These are phyloP conservation scores for Petrophora chlorosata DNA, from an alignment of 2,888 invertebrate species.

Conservation along the genomic window DNA sequence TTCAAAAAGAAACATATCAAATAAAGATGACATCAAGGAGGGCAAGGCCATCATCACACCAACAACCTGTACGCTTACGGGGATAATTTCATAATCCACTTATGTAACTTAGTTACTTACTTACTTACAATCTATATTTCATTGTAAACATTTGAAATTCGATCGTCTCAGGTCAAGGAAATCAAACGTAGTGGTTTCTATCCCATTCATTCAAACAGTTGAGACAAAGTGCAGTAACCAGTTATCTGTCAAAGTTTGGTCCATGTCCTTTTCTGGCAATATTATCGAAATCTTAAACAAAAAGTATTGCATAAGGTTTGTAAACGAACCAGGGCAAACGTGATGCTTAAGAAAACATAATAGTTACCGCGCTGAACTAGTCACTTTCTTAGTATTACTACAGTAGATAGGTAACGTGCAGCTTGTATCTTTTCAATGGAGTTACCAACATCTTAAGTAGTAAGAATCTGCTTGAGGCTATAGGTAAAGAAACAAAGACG, in stretches of 20 bases:
- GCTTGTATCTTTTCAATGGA: constrained; percentile 8
- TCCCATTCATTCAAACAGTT: background rate
- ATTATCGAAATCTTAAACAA: constrained; percentile 18
- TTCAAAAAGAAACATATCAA: too few species aligned
- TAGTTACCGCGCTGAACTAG: constrained; percentile 4
- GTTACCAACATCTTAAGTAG: constrained; percentile 20
- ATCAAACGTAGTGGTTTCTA: background rate
- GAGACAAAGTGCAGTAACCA: constrained; percentile 1
- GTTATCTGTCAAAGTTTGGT: constrained; percentile 1
- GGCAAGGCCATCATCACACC: too few species aligned
- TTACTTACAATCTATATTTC: too few species aligned
- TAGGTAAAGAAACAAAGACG: constrained; percentile 40
- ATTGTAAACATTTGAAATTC: constrained; percentile 9
- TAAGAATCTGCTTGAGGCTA: constrained; percentile 37
- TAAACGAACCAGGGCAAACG: constrained; percentile 21
- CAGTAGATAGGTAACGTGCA: constrained; percentile 3
- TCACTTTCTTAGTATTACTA: constrained; percentile 11
- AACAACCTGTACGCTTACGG: too few species aligned
- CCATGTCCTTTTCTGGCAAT: constrained; percentile 4
- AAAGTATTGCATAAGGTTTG: constrained; percentile 8
- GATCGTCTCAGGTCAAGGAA: constrained; percentile 16
- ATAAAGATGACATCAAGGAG: too few species aligned
- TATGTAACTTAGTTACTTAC: too few species aligned
- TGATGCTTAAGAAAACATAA: constrained; percentile 18
- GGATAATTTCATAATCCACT: too few species aligned